Evolutionary conservation across 2,888 invertebrate genomes (phyloP).

Genomic region (Rhingia campestris): DNA sequence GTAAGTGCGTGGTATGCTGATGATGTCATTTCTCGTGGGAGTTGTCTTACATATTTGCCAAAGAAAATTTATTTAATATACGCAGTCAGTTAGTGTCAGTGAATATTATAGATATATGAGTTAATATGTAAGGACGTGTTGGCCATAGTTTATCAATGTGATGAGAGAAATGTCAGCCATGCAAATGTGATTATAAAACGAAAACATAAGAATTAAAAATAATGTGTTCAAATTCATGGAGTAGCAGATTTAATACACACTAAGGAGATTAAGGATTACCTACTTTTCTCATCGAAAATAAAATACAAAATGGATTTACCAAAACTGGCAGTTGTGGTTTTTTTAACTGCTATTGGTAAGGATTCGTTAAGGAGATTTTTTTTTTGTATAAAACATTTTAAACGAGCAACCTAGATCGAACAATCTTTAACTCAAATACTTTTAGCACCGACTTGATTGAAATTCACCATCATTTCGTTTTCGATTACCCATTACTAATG

Average conservation of each 20-base stretch:
- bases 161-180: constrained; percentile 18
- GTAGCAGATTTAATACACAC: not conserved
- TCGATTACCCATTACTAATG: no score
- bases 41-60: constrained; percentile 23
- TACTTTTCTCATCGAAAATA: constrained; percentile 7
- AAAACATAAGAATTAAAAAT: not conserved
- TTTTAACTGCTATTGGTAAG: constrained; percentile 57
- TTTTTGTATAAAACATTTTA: not conserved
- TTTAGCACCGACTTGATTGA: no score
- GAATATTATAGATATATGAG: not conserved
- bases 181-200: constrained; percentile 7
- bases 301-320: constrained; percentile 57
- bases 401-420: no score
- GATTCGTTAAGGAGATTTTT: not conserved
- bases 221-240: constrained; percentile 17
- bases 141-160: not conserved
- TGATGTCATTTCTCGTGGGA: constrained; percentile 61
- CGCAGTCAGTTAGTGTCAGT: not conserved
- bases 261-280: constrained; percentile 32
- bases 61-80: constrained; percentile 14
- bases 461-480: no score
- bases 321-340: constrained; percentile 19
- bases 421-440: no score
- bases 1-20: constrained; percentile 25
- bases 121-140: not conserved